Conservation (phyloP, 2,113 vertebrate species). For the Anser brachyrhynchus region DNA sequence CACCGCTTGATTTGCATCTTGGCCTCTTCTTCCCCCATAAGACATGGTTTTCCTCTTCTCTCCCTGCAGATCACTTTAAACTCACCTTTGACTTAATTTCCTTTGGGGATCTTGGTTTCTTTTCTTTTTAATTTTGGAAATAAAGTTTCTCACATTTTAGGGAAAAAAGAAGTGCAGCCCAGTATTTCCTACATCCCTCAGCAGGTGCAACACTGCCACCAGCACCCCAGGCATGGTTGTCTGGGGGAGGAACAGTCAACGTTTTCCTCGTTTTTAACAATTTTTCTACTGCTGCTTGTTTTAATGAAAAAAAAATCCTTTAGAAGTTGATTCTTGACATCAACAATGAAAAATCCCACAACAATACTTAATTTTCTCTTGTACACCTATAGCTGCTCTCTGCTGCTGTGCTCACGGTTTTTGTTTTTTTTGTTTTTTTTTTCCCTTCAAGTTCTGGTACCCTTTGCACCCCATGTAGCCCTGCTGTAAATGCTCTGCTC, state of each 20-base stretch:
- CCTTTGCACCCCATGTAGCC: not conserved
- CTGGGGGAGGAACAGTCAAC: not conserved
- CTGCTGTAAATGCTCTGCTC: not conserved
- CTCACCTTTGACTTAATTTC: not conserved
- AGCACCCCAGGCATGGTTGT: not conserved
- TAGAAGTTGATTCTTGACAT: not conserved
- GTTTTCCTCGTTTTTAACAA: not conserved
- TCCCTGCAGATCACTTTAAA: not conserved
- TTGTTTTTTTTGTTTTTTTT: too few species aligned
- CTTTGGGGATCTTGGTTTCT: not conserved
- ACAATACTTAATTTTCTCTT: not conserved
- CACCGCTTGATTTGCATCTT: not conserved
- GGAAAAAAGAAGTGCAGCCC: not conserved
- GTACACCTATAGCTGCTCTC: not conserved
- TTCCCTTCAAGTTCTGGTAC: not conserved
- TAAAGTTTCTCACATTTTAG: not conserved
- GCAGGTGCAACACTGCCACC: not conserved
- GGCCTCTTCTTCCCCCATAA: not conserved
- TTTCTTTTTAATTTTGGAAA: not conserved
- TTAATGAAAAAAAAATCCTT: not conserved
- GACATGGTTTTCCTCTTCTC: not conserved
- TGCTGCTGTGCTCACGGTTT: not conserved
- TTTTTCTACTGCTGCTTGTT: not conserved
- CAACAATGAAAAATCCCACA: rapidly evolving
- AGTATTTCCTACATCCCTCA: not conserved